phyloP scores from a whole-genome alignment of 2,888 invertebrate genomes.

The Atethmia centrago region DNA sequence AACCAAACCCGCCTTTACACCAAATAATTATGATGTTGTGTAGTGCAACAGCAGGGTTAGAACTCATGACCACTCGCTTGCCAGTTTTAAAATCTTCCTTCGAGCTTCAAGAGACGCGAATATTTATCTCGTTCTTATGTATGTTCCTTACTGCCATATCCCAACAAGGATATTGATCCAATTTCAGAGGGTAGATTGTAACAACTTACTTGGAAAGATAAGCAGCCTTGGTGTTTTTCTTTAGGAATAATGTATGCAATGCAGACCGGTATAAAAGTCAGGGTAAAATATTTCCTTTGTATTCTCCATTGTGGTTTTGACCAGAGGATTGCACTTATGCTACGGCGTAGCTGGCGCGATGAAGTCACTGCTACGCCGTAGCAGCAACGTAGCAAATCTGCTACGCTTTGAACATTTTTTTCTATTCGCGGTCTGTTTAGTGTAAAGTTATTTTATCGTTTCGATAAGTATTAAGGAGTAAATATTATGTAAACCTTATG shows the following conservation, averaged over 20 bases:
- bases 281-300: constrained; percentile 51
- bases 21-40: background rate
- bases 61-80: background rate
- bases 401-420: constrained; percentile 2
- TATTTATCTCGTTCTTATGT: constrained; percentile 17
- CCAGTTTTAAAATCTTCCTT: background rate
- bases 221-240: constrained; percentile 46
- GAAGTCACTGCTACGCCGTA: constrained; percentile 22
- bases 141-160: constrained; percentile 11
- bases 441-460: background rate
- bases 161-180: constrained; percentile 50
- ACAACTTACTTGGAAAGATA: constrained; percentile 46
- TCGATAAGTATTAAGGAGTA: background rate
- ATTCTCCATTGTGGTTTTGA: constrained; percentile 34
- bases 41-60: background rate
- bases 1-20: background rate
- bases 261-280: constrained; percentile 19
- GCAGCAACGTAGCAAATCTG: constrained; percentile 17
- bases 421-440: background rate
- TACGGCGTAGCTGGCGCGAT: constrained; percentile 38
- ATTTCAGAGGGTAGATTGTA: constrained; percentile 51
- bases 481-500: background rate
- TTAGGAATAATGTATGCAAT: constrained; percentile 14
- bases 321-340: constrained; percentile 46
- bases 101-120: background rate